Conservation (phyloP, 2,888 invertebrate genomes). For the Danaus chrysippus region DNA sequence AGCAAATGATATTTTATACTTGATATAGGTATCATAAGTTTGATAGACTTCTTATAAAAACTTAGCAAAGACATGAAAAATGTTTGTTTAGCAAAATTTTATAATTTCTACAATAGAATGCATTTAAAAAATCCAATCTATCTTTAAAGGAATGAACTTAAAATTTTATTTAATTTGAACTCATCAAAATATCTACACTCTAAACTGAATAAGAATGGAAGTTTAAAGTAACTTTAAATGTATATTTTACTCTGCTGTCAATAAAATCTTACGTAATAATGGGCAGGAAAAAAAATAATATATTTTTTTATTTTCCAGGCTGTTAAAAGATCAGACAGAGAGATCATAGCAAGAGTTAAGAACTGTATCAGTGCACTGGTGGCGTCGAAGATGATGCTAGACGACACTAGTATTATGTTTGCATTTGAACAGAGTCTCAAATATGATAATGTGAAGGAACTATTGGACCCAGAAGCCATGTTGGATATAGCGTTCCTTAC, state of each 20-base stretch:
- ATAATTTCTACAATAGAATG: too few relatives aligned
- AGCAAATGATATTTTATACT: constrained; percentile 8
- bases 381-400: constrained; percentile 92
- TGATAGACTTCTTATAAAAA: neutral
- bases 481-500: constrained; percentile 89
- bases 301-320: constrained; percentile 65
- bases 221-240: neutral
- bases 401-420: constrained; percentile 93
- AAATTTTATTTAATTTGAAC: too few relatives aligned
- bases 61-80: too few relatives aligned
- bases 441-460: constrained; percentile 85
- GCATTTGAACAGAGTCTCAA: constrained; percentile 94
- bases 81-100: too few relatives aligned
- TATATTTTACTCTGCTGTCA: too few relatives aligned
- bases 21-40: constrained; percentile 7
- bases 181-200: too few relatives aligned
- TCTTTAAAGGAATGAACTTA: too few relatives aligned
- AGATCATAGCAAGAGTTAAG: constrained; percentile 91
- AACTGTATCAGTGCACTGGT: constrained; percentile 94
- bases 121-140: too few relatives aligned
- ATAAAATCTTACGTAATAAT: neutral
- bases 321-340: constrained; percentile 85
- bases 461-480: constrained; percentile 91
- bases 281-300: neutral
- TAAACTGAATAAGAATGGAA: too few relatives aligned